Conservation (phyloP, 2,888 invertebrate species). For the Ichneumoninae sp. region DNA sequence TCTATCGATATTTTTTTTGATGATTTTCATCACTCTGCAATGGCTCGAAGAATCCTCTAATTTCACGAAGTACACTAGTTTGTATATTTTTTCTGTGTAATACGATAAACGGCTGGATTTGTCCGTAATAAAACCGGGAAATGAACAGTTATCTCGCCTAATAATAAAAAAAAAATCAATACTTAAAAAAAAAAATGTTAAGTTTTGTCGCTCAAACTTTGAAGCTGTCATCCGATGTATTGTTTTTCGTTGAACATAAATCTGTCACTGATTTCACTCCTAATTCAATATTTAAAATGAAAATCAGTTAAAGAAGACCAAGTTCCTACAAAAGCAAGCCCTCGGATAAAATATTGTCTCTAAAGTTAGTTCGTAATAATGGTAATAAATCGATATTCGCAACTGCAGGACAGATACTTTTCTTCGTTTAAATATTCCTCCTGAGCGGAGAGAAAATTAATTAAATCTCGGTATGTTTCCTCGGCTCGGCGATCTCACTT, state of each 20-base stretch:
- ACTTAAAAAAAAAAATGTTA: not conserved
- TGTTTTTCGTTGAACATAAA: not conserved
- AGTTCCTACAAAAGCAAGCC: not conserved
- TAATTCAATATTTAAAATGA: not conserved
- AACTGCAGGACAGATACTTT: not conserved
- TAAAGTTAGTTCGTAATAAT: not conserved
- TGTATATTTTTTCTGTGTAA: too few relatives aligned
- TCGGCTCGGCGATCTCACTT: slow-evolving; percentile 1
- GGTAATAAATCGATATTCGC: slow-evolving; percentile 10
- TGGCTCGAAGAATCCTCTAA: too few relatives aligned
- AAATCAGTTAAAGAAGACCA: not conserved
- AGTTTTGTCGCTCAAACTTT: not conserved
- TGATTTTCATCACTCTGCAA: not conserved
- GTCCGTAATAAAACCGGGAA: too few relatives aligned
- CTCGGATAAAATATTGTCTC: not conserved
- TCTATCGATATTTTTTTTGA: not conserved
- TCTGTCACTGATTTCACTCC: not conserved
- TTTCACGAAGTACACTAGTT: too few relatives aligned
- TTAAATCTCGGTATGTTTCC: slow-evolving; percentile 55
- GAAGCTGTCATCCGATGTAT: not conserved
- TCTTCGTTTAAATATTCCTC: slow-evolving; percentile 13
- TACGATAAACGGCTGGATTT: too few relatives aligned
- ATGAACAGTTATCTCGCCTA: too few relatives aligned
- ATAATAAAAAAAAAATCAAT: too few relatives aligned
- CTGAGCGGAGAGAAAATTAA: slow-evolving; percentile 54